Percentiles rank a stretch among this genome's conserved stretches.
phyloP scores from a whole-genome alignment of 2,888 invertebrate species.

The Sycophila texana region DNA sequence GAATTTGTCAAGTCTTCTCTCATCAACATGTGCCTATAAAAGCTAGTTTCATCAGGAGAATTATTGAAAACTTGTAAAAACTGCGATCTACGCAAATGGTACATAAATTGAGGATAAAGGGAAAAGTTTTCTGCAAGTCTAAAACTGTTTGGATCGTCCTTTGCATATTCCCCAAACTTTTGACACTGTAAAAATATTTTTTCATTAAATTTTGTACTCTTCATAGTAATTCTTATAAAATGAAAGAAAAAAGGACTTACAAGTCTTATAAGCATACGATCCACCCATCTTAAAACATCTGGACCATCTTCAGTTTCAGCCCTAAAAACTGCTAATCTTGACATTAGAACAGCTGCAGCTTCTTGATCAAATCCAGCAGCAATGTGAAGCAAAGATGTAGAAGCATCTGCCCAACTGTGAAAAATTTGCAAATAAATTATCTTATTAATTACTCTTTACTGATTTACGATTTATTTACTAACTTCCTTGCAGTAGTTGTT shows the following conservation, averaged over 20 bases:
- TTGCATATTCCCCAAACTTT: slow-evolving; percentile 98
- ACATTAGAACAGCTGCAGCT: slow-evolving; percentile 97
- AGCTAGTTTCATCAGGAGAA: slow-evolving; percentile 99
- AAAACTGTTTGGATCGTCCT: slow-evolving; percentile 98
- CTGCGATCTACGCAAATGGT: slow-evolving; percentile 97
- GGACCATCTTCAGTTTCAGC: slow-evolving; percentile 97
- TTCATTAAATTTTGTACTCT: slow-evolving; percentile 15
- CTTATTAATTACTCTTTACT: not conserved
- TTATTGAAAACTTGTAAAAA: slow-evolving; percentile 99
- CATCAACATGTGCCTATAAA: slow-evolving; percentile 98
- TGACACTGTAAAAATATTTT: slow-evolving; percentile 86
- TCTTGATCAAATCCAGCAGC: slow-evolving; percentile 98
- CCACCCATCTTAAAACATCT: slow-evolving; percentile 98
- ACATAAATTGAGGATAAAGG: slow-evolving; percentile 99
- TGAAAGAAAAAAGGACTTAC: slow-evolving; percentile 77
- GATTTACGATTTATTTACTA: slow-evolving; percentile 65
- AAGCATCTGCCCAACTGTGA: slow-evolving; percentile 95
- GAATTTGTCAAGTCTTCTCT: slow-evolving; percentile 98
- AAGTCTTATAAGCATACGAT: slow-evolving; percentile 96
- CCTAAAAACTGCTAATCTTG: slow-evolving; percentile 95
- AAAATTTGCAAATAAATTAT: slow-evolving; percentile 25
- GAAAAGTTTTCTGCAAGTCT: slow-evolving; percentile 97
- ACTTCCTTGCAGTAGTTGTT: slow-evolving; percentile 98
- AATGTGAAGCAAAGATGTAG: slow-evolving; percentile 91
- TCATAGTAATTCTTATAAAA: not conserved